phyloP scores from a whole-genome alignment of 1,140 invertebrate species.

The Drosophila simulans region DNA sequence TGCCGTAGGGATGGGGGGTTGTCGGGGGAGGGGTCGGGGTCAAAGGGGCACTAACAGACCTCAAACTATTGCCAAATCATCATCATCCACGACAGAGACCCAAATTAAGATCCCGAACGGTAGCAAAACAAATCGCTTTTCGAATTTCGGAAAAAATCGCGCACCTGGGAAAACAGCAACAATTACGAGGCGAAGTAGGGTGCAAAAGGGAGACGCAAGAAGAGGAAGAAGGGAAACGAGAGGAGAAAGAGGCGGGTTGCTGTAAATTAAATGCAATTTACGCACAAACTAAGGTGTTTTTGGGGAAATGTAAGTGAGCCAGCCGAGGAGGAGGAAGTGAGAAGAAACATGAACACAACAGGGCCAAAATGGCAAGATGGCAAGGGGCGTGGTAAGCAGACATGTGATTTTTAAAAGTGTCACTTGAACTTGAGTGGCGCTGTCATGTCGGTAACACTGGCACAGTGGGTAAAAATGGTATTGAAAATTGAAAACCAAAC shows the following conservation, averaged over 20 bases:
- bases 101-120: conserved; percentile 30
- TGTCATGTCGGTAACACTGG: conserved; percentile 26
- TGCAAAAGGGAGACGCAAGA: neutral
- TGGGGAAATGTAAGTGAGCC: neutral
- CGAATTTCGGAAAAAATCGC: conserved; percentile 28
- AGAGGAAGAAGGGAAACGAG: neutral
- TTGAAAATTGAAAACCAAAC: neutral
- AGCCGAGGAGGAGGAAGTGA: conserved; percentile 22
- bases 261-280: conserved; percentile 75
- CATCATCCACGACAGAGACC: conserved; percentile 5
- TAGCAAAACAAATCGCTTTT: conserved; percentile 39
- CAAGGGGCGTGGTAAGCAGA: conserved; percentile 33
- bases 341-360: neutral
- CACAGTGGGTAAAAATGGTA: conserved; percentile 9
- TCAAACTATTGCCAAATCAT: conserved; percentile 20
- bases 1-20: neutral
- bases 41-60: neutral
- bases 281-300: conserved; percentile 54
- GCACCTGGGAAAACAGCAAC: conserved; percentile 31
- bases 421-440: conserved; percentile 72
- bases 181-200: conserved; percentile 14
- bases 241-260: conserved; percentile 10
- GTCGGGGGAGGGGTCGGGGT: neutral
- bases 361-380: neutral
- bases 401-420: conserved; percentile 76